Conservation (phyloP, 2,113 vertebrate genomes). For the Callopanchax toddi region DNA sequence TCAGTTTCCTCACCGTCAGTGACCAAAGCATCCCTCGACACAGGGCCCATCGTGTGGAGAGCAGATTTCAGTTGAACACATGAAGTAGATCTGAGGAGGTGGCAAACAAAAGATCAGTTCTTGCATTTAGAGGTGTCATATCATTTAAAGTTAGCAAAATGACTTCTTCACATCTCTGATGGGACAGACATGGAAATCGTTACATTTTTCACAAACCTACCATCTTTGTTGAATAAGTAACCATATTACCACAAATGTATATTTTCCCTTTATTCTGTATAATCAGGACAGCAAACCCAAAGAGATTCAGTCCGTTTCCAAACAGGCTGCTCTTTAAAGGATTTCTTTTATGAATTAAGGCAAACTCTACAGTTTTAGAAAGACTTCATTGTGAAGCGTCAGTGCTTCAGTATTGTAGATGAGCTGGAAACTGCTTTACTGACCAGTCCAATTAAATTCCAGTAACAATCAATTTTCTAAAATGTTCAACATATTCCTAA, state of each 20-base stretch:
- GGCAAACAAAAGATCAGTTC: constrained; percentile 10
- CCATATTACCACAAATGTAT: background rate
- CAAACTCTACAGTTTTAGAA: background rate
- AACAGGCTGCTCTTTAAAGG: too few relatives aligned
- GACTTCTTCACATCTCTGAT: background rate
- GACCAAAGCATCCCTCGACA: constrained; percentile 79
- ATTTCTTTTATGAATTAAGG: background rate
- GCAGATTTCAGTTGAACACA: constrained; percentile 83
- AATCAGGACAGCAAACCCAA: background rate
- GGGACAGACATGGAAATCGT: background rate
- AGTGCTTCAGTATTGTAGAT: too few relatives aligned
- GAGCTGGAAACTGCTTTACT: too few relatives aligned
- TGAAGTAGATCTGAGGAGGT: constrained; percentile 79
- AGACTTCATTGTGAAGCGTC: too few relatives aligned
- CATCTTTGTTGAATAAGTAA: too few relatives aligned
- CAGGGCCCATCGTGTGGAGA: constrained; percentile 76
- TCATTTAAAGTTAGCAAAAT: background rate
- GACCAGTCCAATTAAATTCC: too few relatives aligned
- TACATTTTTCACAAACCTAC: too few relatives aligned
- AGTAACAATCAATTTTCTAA: too few relatives aligned
- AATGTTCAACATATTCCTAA: too few relatives aligned
- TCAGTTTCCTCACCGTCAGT: constrained; percentile 50
- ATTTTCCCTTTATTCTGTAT: background rate
- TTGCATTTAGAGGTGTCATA: background rate
- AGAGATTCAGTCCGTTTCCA: background rate